phyloP scores from a whole-genome alignment of 30 jellyfish, hydroid and myxozoan genomes.

The Hydractinia symbiolongicarpus region DNA sequence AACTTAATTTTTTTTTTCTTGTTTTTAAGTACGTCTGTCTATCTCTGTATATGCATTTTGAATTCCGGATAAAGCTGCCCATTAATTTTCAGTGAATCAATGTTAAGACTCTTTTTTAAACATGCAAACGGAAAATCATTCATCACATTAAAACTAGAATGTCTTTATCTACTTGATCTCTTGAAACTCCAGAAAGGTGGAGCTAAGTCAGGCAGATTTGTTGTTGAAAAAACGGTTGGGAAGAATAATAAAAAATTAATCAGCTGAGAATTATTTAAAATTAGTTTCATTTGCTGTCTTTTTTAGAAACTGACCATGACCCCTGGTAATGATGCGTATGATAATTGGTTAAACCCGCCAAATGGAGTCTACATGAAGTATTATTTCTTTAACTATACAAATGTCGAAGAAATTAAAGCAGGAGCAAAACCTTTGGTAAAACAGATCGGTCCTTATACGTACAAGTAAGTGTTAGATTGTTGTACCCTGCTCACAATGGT shows the following conservation, averaged over 20 bases:
- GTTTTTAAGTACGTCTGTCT: too few species aligned
- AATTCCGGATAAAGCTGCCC: too few species aligned
- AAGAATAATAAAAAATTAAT: neutral
- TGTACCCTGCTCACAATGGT: neutral
- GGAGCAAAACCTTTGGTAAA: constrained; percentile 50
- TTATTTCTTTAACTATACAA: constrained; percentile 54
- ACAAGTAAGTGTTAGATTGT: constrained; percentile 24
- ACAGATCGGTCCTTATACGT: constrained; percentile 74
- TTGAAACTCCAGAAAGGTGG: too few species aligned
- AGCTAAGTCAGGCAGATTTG: too few species aligned
- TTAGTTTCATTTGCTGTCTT: neutral
- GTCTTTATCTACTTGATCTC: too few species aligned
- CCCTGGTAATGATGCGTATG: constrained; percentile 54
- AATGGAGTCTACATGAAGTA: constrained; percentile 63
- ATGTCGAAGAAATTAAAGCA: constrained; percentile 32
- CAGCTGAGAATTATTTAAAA: neutral
- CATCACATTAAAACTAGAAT: too few species aligned
- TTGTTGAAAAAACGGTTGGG: too few species aligned
- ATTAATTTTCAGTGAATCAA: too few species aligned
- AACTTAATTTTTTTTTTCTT: too few species aligned
- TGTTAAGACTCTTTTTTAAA: too few species aligned
- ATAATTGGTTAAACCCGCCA: constrained; percentile 54
- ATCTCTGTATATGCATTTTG: too few species aligned
- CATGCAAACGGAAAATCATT: too few species aligned
- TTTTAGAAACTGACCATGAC: constrained; percentile 43